Percentiles rank a stretch among this genome's conserved stretches.
Evolutionary conservation across 2,113 vertebrate species (phyloP).

Genomic region (Odocoileus virginianus): DNA sequence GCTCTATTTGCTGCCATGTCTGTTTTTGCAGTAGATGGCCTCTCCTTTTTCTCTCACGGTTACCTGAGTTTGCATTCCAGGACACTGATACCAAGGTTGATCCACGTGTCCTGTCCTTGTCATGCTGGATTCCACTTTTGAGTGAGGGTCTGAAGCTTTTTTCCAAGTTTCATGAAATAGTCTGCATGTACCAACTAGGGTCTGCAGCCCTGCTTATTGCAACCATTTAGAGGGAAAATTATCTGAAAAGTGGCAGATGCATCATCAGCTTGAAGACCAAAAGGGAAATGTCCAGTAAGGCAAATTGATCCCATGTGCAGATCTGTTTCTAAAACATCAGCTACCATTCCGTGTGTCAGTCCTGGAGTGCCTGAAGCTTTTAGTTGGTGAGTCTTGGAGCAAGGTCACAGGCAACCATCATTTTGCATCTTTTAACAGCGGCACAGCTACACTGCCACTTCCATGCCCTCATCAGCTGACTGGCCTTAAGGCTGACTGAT

Average conservation of each 20-base stretch:
- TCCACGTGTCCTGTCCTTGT: background rate
- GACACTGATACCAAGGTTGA: background rate
- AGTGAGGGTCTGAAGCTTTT: background rate
- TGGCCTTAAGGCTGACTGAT: background rate
- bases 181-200: background rate
- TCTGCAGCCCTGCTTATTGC: background rate
- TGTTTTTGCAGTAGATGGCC: background rate
- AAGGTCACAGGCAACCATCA: background rate
- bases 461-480: background rate
- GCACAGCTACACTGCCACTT: background rate
- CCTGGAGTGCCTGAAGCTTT: background rate
- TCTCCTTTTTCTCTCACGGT: background rate
- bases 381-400: background rate
- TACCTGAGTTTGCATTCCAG: background rate
- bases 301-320: background rate
- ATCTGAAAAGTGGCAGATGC: background rate
- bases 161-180: background rate
- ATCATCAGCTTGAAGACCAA: background rate
- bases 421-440: background rate
- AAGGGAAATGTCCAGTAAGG: background rate
- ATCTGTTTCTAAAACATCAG: background rate
- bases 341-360: background rate
- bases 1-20: accelerated
- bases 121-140: background rate
- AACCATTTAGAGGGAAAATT: background rate